phyloP scores from a whole-genome alignment of 92 coral and sea anemone species.

The Epizoanthus scotinus region DNA sequence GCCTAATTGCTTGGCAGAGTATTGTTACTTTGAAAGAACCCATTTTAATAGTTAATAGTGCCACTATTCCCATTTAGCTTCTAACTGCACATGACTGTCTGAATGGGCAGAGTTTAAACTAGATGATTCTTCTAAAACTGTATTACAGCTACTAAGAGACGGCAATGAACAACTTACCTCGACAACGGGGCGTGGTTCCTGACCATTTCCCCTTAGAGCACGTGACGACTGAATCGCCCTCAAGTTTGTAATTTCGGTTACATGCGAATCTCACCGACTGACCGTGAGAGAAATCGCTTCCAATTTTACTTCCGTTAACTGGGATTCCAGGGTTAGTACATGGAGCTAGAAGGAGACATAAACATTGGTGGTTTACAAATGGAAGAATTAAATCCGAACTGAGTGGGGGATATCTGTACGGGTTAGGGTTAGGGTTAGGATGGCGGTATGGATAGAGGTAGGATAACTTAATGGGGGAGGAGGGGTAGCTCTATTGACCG shows the following conservation, averaged over 20 bases:
- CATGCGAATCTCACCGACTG: constrained; percentile 34
- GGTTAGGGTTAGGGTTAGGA: too few relatives aligned
- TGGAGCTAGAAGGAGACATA: neutral
- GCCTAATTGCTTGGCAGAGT: neutral
- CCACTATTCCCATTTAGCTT: neutral
- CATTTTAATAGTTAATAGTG: too few relatives aligned
- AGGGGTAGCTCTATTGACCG: too few relatives aligned
- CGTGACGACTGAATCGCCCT: neutral
- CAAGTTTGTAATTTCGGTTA: neutral
- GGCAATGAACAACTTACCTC: constrained; percentile 6
- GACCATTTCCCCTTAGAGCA: constrained; percentile 54
- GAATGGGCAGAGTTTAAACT: too few relatives aligned
- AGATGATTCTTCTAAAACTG: too few relatives aligned
- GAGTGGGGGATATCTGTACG: too few relatives aligned
- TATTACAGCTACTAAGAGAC: neutral
- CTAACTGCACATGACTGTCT: too few relatives aligned
- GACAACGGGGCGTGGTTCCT: constrained; percentile 40
- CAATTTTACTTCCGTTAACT: constrained; percentile 5
- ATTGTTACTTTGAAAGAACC: neutral
- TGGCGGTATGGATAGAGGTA: too few relatives aligned
- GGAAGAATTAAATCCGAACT: too few relatives aligned
- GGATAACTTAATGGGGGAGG: too few relatives aligned
- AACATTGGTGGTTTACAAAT: neutral
- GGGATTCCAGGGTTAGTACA: constrained; percentile 28
- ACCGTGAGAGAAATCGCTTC: constrained; percentile 39